Base-by-base conservation (phyloP, 2,888 invertebrate genomes). In the Neoitamus cyanurus region DNA sequence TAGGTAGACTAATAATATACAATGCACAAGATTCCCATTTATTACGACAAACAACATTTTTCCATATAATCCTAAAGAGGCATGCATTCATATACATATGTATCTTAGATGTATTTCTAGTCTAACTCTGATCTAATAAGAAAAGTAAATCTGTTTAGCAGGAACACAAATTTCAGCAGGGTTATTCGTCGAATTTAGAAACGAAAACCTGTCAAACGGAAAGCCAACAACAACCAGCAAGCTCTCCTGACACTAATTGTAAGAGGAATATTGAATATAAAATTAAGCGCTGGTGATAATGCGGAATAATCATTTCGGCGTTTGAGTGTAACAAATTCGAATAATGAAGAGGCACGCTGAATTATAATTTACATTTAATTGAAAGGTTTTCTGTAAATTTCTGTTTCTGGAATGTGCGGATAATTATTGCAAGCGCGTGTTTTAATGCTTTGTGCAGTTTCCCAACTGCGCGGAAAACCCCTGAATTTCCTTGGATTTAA, bases 241-340 rank as follows among this genome's bases (percentile, higher is more conserved):
- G 58, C 15, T 58, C 15, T 58, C 7, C 58, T 20, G 20, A 58
- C 15, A 58, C 58, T 58, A n/a, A n/a, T n/a, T n/a, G n/a, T n/a
- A 15, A 58, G 58, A 58, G 58, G 58, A 58, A 25, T 58, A 25
- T 58, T 58, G 58, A 58, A 58, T 58, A 58, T 58, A 58, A 58
- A 58, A 58, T 58, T 58, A 58, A 58, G 58, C 58, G 25, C 25
- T 58, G 58, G 58, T 58, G 58, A 58, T 58, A 58, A 58, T 9
- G 58, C 58, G 25, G 58, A 58, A 58, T 58, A 58, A 58, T 58
- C 58, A 58, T 58, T 58, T 58, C 58, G 58, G 58, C 58, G 58
- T 58, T 58, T 58, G 25, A 58, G 58, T 58, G 58, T 58, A 58
- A 58, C 25, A 58, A 58, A 58, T 58, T n/a, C 58, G 58, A 58